A percentile compares a stretch with the other conserved stretches of the same genome.
Evolutionary conservation across 2,113 vertebrate species (phyloP).

Genomic region (Tursiops truncatus): DNA sequence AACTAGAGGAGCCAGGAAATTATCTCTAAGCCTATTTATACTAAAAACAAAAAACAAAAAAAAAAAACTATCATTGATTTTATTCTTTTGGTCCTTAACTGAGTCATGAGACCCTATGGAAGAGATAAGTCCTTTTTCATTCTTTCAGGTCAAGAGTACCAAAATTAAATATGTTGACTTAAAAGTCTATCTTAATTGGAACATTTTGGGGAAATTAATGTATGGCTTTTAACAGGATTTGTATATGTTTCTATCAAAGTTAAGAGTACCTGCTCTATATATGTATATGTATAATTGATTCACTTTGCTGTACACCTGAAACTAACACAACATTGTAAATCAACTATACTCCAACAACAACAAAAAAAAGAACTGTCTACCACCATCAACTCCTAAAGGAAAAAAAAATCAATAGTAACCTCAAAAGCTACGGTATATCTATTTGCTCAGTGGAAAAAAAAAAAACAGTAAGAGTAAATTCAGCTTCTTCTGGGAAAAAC

Average conservation of each 20-base stretch:
- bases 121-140: neutral
- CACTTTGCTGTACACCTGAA: too few relatives aligned
- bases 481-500: neutral
- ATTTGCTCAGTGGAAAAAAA: too few relatives aligned
- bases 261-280: too few relatives aligned
- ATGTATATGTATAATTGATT: too few relatives aligned
- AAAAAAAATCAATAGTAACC: too few relatives aligned
- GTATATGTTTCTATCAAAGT: neutral
- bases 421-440: too few relatives aligned
- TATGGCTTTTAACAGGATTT: neutral
- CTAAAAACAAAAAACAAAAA: neutral
- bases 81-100: neutral
- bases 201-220: neutral
- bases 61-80: neutral
- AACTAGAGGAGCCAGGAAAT: neutral
- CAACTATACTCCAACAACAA: too few relatives aligned
- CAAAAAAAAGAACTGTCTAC: too few relatives aligned
- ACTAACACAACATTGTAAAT: too few relatives aligned
- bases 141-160: neutral
- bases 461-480: neutral
- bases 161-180: neutral
- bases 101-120: neutral
- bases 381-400: too few relatives aligned
- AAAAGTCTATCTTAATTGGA: neutral
- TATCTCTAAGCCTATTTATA: neutral